A percentile compares a stretch with the other conserved stretches of the same genome.
phyloP scores from a whole-genome alignment of 2,797 vertebrate species.

The Ambastaia sidthimunki region DNA sequence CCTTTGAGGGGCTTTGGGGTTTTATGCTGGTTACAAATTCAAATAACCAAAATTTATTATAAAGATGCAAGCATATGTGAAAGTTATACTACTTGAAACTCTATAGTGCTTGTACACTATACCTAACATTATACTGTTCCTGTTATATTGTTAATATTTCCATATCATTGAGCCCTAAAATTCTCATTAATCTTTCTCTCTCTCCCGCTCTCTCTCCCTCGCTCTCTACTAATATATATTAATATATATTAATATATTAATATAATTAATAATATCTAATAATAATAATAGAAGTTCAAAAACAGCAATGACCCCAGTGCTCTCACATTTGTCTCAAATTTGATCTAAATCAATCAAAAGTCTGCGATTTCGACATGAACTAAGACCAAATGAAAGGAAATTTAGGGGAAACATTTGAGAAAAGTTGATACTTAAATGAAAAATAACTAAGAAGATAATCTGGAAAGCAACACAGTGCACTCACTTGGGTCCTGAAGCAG shows the following conservation, averaged over 20 bases:
- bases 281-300: too few species aligned
- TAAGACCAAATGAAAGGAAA: neutral
- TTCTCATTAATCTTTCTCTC: too few species aligned
- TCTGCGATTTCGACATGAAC: neutral
- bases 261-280: too few species aligned
- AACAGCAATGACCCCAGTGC: too few species aligned
- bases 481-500: constrained; percentile 95
- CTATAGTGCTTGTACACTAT: neutral
- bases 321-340: too few species aligned
- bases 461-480: constrained; percentile 60
- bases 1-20: constrained; percentile 24
- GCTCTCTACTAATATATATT: too few species aligned
- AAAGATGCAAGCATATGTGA: neutral
- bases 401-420: too few species aligned
- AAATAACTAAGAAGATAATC: neutral
- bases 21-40: constrained; percentile 14
- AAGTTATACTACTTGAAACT: neutral
- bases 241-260: too few species aligned
- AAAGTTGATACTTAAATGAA: too few species aligned
- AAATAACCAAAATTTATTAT: constrained; percentile 17
- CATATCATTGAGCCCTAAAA: too few species aligned
- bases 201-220: too few species aligned
- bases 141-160: neutral
- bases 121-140: neutral
- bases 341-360: too few species aligned